Base-by-base conservation (phyloP, 2,113 vertebrate species). In the Toxotes chatareus region DNA sequence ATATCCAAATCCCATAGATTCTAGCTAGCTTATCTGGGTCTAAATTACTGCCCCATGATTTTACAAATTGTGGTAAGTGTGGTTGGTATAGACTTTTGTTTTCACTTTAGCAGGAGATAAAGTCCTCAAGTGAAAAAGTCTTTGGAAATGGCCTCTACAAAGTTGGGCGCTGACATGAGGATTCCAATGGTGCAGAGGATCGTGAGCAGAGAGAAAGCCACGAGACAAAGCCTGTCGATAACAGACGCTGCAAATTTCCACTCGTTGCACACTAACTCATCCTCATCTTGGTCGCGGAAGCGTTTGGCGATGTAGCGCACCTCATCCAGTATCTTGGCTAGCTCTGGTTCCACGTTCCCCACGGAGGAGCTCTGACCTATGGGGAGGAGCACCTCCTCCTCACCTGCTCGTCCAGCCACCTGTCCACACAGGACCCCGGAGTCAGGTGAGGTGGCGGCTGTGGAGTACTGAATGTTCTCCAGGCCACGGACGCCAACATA, bases 211-310 rank as follows among this genome's bases (percentile, higher is more conserved):
- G 96, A 98, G 91, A 99, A 99, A 21, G 96, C 96, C 96, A 99
- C 96, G 79, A 99, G 92, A 87, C 98, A 99, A 64, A 99, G 96
- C 72, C 98, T 96, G 94, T 99, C 98, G 51, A 99, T 97, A 9
- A 99, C 98, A 0, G 97, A 96, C 1, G 98, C 98, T 0, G 97
- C 98, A 53, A 99, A 99, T 85, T 98, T 99, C 98, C 98, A 99
- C 82, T 99, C 97, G 0, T 95, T 98, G 89, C 97, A 96, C 72
- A 97, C 59, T 0, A 82, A 94, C 83, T 96, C 95, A 0, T 95
- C 95, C 87, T 97, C 94, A 3, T 99, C 97, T 83, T 97, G 97
- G 91, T 96, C 94, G 42, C 95, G 96, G 88, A 99, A 98, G n/a
- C 96, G 93, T 75, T 95, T 97, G 85, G 96, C 94, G 13, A 99